Evolutionary conservation across 2,888 invertebrate genomes (phyloP), one percentile per base, ranked within the genome.

Genomic region (Callinectes sapidus): DNA sequence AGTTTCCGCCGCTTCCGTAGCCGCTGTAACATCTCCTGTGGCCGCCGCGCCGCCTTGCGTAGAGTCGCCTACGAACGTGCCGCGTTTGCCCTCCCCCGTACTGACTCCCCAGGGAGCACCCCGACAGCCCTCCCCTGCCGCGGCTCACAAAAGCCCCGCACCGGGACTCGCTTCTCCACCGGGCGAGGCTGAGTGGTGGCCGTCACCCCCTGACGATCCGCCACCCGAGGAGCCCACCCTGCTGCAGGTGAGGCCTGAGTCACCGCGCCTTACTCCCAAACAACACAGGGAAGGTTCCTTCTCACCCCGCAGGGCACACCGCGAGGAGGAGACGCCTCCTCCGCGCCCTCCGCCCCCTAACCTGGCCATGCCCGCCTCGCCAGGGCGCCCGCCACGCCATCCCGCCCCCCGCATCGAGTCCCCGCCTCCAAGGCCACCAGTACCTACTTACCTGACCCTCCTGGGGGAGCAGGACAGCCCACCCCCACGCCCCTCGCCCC

Each of bases 151-250:
- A 54, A 81, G 55, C 18, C 48, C 77, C 32, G 16, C 89, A 13
- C 42, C 90, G n/a, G 48, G 39, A 32, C 28, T 14, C 32, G 28
- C 81, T 54, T 32, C 48, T 42, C n/a, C 71, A 5, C 23, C 71
- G 23, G 71, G 71, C 23, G 71, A 89, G 28, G n/a, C 66, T n/a
- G 89, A 92, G 39, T 28, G 42, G 35, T 91, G 90, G 85, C 88
- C 90, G 14, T 32, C 54, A 28, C 88, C 92, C 1, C 91, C 89
- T 18, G 81, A 85, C 18, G 85, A 89, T 35, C 91, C 92, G 28
- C 87, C 91, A 1, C 90, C 90, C 16, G 86, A 90, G 35, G 90
- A 90, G 61, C 90, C 90, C 81, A 86, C 61, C 16, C 42, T 91
- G 55, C 54, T 85, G n/a, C 85, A 87, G 48, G 71, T 87, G 87